A percentile compares a stretch with the other conserved stretches of the same genome.
Conservation (phyloP, 2,888 invertebrate genomes). For the Drosophila fulvimacula region DNA sequence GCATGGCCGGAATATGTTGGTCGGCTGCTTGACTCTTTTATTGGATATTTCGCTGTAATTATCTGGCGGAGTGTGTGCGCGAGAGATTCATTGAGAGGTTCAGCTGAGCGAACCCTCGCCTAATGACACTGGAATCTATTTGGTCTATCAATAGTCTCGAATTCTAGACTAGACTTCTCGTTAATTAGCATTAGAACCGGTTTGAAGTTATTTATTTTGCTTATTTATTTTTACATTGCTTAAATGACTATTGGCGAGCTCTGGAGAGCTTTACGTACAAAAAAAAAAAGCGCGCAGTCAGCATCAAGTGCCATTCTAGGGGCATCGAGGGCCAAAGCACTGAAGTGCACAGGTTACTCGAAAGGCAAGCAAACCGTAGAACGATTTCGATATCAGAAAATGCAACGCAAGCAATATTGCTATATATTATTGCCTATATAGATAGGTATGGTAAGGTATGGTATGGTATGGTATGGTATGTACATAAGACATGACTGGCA, state of each 20-base stretch:
- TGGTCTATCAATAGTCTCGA: slow-evolving; percentile 5
- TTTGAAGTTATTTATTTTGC: slow-evolving; percentile 8
- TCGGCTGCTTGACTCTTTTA: not conserved
- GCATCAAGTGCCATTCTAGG: slow-evolving; percentile 24
- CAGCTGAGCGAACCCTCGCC: not conserved
- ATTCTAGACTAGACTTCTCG: slow-evolving; percentile 4
- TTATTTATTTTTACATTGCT: slow-evolving; percentile 2
- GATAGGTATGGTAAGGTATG: too few relatives aligned
- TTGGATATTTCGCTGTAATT: not conserved
- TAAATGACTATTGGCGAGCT: slow-evolving; percentile 12
- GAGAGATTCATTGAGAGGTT: not conserved
- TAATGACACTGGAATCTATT: not conserved
- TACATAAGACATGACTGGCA: slow-evolving; percentile 3
- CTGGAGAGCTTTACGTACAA: slow-evolving; percentile 9
- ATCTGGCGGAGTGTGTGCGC: not conserved
- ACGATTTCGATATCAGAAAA: slow-evolving; percentile 24
- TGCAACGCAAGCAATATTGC: slow-evolving; percentile 37
- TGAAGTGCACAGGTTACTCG: slow-evolving; percentile 14
- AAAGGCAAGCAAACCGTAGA: not conserved
- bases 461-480: too few relatives aligned
- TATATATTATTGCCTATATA: not conserved
- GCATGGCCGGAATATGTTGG: not conserved
- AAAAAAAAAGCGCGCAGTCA: slow-evolving; percentile 36
- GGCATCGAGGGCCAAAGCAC: slow-evolving; percentile 1
- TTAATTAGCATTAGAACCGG: slow-evolving; percentile 39